phyloP scores from a whole-genome alignment of 2,888 invertebrate genomes.

The Pristionchus fissidentatus region DNA sequence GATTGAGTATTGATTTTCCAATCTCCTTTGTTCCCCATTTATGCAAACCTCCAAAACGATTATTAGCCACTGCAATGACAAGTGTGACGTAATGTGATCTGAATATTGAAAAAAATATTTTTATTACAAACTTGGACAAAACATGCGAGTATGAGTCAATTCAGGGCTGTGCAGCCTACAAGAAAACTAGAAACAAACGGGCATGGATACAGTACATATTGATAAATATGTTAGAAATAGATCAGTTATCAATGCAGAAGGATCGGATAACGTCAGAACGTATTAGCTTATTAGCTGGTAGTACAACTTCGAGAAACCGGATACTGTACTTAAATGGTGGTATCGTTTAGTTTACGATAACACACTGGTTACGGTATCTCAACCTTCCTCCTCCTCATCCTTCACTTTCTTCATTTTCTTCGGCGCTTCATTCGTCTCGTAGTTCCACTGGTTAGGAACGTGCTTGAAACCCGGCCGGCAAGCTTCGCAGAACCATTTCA shows the following conservation, averaged over 20 bases:
- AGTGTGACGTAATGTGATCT: too few relatives aligned
- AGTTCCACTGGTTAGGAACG: constrained; percentile 10
- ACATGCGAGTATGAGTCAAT: too few relatives aligned
- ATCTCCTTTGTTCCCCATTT: too few relatives aligned
- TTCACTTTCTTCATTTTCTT: neutral
- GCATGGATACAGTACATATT: too few relatives aligned
- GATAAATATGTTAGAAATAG: too few relatives aligned
- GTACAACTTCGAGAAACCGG: neutral
- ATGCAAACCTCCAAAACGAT: too few relatives aligned
- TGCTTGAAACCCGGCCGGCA: constrained; percentile 68
- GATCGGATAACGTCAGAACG: neutral
- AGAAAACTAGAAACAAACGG: too few relatives aligned
- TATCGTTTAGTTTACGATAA: neutral
- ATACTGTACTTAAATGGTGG: neutral
- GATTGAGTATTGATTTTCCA: neutral
- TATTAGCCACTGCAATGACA: too few relatives aligned
- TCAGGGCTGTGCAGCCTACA: too few relatives aligned
- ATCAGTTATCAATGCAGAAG: too few relatives aligned
- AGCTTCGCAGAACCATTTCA: constrained; percentile 78
- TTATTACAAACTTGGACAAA: too few relatives aligned
- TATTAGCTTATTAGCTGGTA: neutral
- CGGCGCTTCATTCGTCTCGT: neutral
- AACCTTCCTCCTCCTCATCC: neutral
- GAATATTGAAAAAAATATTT: too few relatives aligned
- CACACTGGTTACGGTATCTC: neutral